These are phyloP conservation scores for Machimus rusticus DNA, from an alignment of 2,888 invertebrate genomes.

Conservation along the genomic window DNA sequence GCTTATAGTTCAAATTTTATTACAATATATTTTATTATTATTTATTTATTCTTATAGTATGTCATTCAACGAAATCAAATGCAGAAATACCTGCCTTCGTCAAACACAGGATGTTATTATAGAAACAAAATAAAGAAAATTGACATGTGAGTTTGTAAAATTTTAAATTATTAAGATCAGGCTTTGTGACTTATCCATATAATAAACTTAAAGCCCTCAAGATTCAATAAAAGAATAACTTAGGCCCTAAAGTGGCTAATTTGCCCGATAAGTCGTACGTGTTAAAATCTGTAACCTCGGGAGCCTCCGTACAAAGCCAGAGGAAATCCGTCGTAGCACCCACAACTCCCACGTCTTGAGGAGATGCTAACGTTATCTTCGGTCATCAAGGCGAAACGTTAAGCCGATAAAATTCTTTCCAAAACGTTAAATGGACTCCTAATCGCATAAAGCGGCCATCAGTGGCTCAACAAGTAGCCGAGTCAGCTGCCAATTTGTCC, in stretches of 20 bases:
- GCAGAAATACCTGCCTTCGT: no score
- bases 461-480: slow-evolving; percentile 28
- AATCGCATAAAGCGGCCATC: slow-evolving; percentile 23
- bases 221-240: not conserved
- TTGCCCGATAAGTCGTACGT: not conserved
- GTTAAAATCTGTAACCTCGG: not conserved
- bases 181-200: not conserved
- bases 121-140: no score
- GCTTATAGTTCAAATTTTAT: no score
- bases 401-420: slow-evolving; percentile 33
- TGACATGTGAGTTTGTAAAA: not conserved
- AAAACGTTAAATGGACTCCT: slow-evolving; percentile 33
- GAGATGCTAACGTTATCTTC: not conserved
- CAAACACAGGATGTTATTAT: no score
- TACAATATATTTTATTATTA: no score
- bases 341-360: not conserved
- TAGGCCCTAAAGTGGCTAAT: not conserved
- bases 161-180: not conserved
- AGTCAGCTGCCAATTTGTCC: slow-evolving; percentile 29
- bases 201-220: not conserved
- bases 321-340: not conserved
- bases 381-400: slow-evolving; percentile 21
- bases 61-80: no score
- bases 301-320: not conserved
- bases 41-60: no score